These are phyloP conservation scores for Hemicentrotus pulcherrimus DNA, from an alignment of 35 echinoderm and acorn worm species.

Conservation along the genomic window DNA sequence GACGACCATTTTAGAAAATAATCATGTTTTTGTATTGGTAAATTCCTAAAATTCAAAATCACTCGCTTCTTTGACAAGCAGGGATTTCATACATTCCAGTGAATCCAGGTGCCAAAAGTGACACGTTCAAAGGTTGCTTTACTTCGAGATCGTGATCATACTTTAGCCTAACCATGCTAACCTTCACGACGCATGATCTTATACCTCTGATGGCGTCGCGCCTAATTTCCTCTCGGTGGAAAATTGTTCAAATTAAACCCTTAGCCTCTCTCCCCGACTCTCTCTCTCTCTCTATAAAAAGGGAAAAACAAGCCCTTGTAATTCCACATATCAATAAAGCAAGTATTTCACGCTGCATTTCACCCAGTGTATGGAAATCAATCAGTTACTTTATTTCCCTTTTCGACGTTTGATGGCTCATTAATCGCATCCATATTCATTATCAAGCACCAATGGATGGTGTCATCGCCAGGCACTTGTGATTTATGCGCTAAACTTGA, in stretches of 20 bases:
- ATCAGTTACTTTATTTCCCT: not conserved
- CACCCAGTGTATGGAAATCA: not conserved
- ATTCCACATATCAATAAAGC: not conserved
- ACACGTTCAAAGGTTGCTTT: not conserved
- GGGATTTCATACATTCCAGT: not conserved
- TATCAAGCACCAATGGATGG: not conserved
- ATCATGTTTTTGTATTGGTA: no score
- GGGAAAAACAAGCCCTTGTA: slow-evolving; percentile 38
- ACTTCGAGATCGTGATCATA: not conserved
- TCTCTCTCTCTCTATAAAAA: not conserved
- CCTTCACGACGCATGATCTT: not conserved
- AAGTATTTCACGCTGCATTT: slow-evolving; percentile 36
- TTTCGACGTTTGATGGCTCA: not conserved
- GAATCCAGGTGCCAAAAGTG: not conserved
- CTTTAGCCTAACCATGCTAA: not conserved
- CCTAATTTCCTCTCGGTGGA: not conserved
- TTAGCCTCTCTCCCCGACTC: not conserved
- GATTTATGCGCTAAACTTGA: slow-evolving; percentile 22
- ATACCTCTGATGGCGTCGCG: not conserved
- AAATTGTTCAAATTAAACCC: not conserved
- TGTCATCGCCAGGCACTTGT: not conserved
- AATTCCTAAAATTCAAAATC: not conserved
- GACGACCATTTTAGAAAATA: no score
- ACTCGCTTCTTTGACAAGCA: not conserved
- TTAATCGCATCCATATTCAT: slow-evolving; percentile 20